Evolutionary conservation across 2,888 invertebrate species (phyloP).

Genomic region (Torymus aiolomorphi): DNA sequence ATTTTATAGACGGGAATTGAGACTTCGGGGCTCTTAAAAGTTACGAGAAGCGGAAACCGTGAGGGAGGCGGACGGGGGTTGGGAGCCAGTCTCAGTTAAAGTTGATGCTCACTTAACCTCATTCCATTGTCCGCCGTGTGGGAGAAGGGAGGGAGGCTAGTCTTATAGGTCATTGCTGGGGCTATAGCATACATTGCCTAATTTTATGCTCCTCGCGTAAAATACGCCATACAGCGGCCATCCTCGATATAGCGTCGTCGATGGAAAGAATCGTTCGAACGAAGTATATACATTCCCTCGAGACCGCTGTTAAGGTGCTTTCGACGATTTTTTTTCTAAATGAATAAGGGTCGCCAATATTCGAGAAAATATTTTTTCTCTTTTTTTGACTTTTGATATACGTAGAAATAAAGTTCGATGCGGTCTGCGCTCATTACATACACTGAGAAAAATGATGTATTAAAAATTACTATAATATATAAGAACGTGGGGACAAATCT

Average conservation of each 20-base stretch:
- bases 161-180: slow-evolving; percentile 33
- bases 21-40: slow-evolving; percentile 49
- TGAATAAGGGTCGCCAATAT: background rate
- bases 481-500: no score
- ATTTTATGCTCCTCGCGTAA: slow-evolving; percentile 26
- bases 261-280: no score
- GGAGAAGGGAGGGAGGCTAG: background rate
- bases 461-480: no score
- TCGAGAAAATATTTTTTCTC: no score
- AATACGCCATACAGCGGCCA: no score
- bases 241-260: no score
- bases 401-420: no score
- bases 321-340: background rate
- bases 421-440: no score
- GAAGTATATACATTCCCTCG: no score
- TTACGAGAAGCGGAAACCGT: slow-evolving; percentile 52
- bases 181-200: background rate
- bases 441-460: no score
- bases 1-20: slow-evolving; percentile 47
- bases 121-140: slow-evolving; percentile 60
- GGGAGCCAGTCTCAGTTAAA: slow-evolving; percentile 59
- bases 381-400: no score
- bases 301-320: no score
- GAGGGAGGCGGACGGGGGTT: slow-evolving; percentile 46
- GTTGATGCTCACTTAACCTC: slow-evolving; percentile 66